Percentiles rank a stretch among this genome's conserved stretches.
Conservation (phyloP, 2,113 vertebrate genomes). For the Scartelaos histophorus region DNA sequence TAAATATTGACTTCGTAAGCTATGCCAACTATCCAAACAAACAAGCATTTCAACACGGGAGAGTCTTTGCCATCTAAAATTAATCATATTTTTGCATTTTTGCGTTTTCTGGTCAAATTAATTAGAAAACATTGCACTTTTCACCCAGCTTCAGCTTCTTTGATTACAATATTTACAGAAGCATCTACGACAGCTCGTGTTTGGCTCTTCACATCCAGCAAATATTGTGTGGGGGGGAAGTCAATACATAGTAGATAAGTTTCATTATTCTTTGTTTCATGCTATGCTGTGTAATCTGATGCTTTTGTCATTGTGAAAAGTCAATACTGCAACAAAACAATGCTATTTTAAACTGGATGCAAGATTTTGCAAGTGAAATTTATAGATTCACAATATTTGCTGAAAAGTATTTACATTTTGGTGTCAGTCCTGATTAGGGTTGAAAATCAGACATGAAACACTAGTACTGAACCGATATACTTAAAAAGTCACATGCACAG, state of each 20-base stretch:
- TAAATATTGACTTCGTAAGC: constrained; percentile 1
- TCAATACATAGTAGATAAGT: not conserved
- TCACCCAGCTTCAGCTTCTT: not conserved
- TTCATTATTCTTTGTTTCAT: constrained; percentile 4
- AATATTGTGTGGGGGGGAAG: not conserved
- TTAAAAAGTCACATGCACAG: too few species aligned
- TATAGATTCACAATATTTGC: not conserved
- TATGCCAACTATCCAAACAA: not conserved
- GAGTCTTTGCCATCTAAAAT: too few species aligned
- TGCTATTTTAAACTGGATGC: not conserved
- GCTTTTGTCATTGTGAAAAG: not conserved
- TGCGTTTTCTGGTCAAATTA: not conserved
- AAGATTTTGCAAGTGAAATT: not conserved
- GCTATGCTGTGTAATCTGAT: not conserved
- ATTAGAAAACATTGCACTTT: not conserved
- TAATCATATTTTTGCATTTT: not conserved
- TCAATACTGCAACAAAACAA: not conserved
- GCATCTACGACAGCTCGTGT: not conserved
- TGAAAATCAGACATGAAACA: too few species aligned
- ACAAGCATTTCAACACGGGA: too few species aligned
- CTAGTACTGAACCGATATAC: too few species aligned
- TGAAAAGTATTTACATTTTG: not conserved
- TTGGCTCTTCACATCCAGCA: not conserved
- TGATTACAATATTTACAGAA: not conserved
- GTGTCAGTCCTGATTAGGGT: not conserved